A percentile compares a stretch with the other conserved stretches of the same genome.
Conservation (phyloP, 2,888 invertebrate species). For the Macropis europaea region DNA sequence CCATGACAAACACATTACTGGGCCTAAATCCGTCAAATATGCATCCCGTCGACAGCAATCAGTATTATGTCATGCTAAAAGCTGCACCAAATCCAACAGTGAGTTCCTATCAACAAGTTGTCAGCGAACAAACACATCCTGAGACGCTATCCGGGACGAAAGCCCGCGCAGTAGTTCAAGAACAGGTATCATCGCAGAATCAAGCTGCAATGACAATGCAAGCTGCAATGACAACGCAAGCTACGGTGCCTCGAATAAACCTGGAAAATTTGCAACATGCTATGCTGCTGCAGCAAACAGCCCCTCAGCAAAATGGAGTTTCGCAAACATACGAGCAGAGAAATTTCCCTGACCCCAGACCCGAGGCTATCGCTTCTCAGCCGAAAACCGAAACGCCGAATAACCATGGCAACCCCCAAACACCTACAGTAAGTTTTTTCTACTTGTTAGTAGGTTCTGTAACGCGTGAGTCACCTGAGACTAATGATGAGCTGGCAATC, state of each 20-base stretch:
- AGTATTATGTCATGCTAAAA: background rate
- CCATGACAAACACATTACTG: constrained; percentile 1
- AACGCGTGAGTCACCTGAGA: no score
- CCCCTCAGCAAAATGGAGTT: background rate
- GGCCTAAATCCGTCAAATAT: constrained; percentile 38
- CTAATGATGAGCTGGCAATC: no score
- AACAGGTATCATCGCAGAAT: background rate
- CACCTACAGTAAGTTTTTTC: background rate
- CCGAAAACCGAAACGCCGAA: background rate
- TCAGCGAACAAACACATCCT: background rate
- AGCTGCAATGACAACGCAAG: accelerated
- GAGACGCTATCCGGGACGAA: background rate
- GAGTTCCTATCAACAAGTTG: background rate
- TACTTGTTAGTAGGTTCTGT: no score
- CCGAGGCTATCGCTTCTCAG: background rate
- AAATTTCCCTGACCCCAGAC: constrained; percentile 34
- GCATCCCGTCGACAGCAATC: background rate
- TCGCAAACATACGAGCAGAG: background rate
- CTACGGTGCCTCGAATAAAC: accelerated
- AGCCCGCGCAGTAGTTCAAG: background rate
- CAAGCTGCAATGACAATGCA: background rate
- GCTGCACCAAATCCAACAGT: background rate
- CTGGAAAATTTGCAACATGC: background rate
- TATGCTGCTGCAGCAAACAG: background rate
- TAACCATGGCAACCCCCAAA: background rate